Percentiles rank a stretch among this genome's conserved stretches.
phyloP scores from a whole-genome alignment of 2,797 vertebrate genomes.

The Peromyscus eremicus region DNA sequence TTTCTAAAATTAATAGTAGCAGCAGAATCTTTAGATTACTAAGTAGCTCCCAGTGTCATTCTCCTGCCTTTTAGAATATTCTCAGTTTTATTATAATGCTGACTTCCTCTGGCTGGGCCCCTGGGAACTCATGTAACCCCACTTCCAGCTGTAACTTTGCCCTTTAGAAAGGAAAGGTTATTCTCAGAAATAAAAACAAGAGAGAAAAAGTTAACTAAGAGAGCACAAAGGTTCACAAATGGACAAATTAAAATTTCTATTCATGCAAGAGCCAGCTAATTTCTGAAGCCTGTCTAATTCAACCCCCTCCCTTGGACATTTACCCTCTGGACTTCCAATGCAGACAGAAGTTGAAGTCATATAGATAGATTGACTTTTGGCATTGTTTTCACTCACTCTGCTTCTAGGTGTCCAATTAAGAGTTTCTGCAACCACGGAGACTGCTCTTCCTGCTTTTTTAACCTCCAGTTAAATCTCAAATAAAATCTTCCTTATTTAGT shows the following conservation, averaged over 20 bases:
- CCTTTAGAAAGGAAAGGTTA: background rate
- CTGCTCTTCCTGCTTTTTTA: background rate
- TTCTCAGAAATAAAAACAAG: background rate
- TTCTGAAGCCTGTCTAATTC: background rate
- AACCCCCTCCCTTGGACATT: background rate
- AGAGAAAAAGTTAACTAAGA: background rate
- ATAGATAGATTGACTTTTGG: background rate
- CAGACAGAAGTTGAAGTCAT: background rate
- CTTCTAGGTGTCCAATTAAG: too few relatives aligned
- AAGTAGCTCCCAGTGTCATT: background rate
- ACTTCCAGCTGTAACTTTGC: background rate
- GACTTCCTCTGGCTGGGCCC: accelerated
- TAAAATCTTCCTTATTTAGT: background rate
- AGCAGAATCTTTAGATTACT: background rate
- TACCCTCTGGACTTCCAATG: accelerated
- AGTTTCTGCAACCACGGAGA: background rate
- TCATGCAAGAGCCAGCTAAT: background rate
- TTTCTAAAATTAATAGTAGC: background rate
- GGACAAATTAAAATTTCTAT: background rate
- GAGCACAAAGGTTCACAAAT: background rate
- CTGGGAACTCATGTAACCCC: background rate
- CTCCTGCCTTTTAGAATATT: background rate
- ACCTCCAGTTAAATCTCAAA: background rate
- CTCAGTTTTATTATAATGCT: background rate
- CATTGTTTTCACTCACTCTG: background rate